Conservation (phyloP, 2,797 vertebrate species). For the Sylvilagus floridanus region DNA sequence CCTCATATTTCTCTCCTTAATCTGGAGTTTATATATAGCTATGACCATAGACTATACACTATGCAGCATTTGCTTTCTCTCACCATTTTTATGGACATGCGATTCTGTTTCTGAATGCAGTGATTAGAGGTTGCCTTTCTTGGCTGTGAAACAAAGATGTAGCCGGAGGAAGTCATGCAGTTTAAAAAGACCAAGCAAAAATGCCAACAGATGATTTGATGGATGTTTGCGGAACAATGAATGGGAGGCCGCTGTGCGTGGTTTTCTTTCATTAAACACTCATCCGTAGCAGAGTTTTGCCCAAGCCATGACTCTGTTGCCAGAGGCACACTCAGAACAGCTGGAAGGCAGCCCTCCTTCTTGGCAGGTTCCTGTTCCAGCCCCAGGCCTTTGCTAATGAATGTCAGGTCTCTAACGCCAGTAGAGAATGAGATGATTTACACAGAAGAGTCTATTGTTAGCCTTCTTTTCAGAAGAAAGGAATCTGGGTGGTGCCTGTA, state of each 20-base stretch:
- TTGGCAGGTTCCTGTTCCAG: slow-evolving; percentile 51
- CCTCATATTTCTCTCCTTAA: slow-evolving; percentile 11
- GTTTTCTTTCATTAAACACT: slow-evolving; percentile 57
- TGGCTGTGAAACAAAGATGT: not conserved
- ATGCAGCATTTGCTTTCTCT: not conserved
- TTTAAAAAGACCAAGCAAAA: slow-evolving; percentile 31
- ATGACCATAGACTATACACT: not conserved
- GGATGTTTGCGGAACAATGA: not conserved
- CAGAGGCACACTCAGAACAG: not conserved
- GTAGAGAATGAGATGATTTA: slow-evolving; percentile 66
- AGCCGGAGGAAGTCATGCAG: not conserved
- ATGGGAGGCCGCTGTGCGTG: not conserved
- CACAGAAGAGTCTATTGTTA: slow-evolving; percentile 40
- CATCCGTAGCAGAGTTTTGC: slow-evolving; percentile 45
- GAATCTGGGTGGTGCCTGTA: slow-evolving; percentile 42
- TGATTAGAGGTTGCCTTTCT: slow-evolving; percentile 1
- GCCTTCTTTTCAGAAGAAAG: slow-evolving; percentile 58
- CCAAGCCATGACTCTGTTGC: slow-evolving; percentile 65
- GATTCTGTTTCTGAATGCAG: slow-evolving; percentile 47
- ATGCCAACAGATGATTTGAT: not conserved
- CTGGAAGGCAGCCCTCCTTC: slow-evolving; percentile 62
- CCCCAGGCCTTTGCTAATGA: slow-evolving; percentile 60
- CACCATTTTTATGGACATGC: not conserved
- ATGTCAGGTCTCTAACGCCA: slow-evolving; percentile 52
- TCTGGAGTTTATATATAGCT: not conserved